Base-by-base conservation (phyloP, 2,797 vertebrate genomes). In the Diceros bicornis region DNA sequence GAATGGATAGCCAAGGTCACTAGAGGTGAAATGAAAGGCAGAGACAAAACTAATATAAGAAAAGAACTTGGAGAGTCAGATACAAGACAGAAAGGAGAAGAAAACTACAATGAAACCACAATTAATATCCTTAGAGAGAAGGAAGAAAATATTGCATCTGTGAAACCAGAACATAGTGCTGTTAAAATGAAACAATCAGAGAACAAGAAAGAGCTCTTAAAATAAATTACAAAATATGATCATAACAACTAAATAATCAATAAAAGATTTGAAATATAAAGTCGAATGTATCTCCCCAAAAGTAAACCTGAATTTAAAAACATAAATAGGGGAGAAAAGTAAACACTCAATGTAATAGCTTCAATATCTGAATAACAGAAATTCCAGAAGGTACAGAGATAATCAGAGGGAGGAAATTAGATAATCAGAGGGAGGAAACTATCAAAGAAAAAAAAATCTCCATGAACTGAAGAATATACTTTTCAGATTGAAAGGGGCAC, bases 251-350 rank as follows among this genome's bases (percentile, higher is more conserved):
- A 74, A 97, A 74, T 77, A 81, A 68, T 29, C 69, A 87, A 66
- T 25, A 81, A 59, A 86, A 79, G 2, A 75, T 84, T 25, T 94
- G n/a, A 95, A 96, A 91, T 68, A 85, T 55, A 93, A 89, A 81
- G 37, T 29, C 66, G 29, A 96, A 79, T 52, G 37, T 37, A 72
- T 34, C 23, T 20, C 13, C 47, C n/a, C 41, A 18, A 62, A 82
- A 75, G 68, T 64, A 69, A 82, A 77, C 12, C 32, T 69, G 93
- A 47, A 89, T 89, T 91, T 83, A 50, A 78, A 92, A 92, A 59
- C 44, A 71, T 27, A 79, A 71, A 72, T 23, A 91, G 3, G 6
- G 14, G 32, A 88, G 55, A 57, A 74, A 95, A 89, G 32, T 64
- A 75, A 90, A 91, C 4, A 77, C 3, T 57, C 21, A 77, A 59